Conservation (phyloP, 1,140 invertebrate genomes). For the Limonius californicus region DNA sequence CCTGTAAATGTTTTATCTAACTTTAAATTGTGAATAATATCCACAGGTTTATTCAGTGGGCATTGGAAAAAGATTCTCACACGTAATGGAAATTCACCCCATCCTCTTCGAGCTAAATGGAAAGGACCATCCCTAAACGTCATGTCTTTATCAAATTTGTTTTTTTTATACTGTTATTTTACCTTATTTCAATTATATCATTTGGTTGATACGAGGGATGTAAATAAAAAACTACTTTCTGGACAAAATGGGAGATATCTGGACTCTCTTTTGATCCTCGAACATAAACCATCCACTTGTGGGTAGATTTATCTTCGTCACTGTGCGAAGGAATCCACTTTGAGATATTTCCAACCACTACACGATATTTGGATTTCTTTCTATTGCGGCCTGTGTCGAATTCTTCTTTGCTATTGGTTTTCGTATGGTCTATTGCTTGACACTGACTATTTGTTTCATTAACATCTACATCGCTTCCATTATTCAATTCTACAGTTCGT, state of each 20-base stretch:
- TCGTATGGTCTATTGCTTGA: background rate
- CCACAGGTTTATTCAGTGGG: constrained; percentile 69
- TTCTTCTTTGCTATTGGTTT: constrained; percentile 9
- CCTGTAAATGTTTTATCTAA: constrained; percentile 82
- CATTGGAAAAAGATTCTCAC: constrained; percentile 78
- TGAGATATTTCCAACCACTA: constrained; percentile 81
- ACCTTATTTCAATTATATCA: constrained; percentile 76
- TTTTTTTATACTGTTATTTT: too few relatives aligned
- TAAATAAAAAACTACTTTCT: constrained; percentile 75
- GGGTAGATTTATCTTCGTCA: constrained; percentile 66
- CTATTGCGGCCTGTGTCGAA: constrained; percentile 28
- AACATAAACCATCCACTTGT: constrained; percentile 89
- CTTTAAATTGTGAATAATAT: constrained; percentile 77
- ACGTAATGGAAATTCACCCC: constrained; percentile 86
- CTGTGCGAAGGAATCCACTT: constrained; percentile 72
- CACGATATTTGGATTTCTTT: constrained; percentile 38
- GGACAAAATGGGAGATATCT: constrained; percentile 61
- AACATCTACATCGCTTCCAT: too few relatives aligned
- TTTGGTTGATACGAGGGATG: constrained; percentile 87
- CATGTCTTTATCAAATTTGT: too few relatives aligned
- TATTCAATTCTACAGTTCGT: too few relatives aligned
- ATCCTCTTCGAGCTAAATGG: constrained; percentile 77
- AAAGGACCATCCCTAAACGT: constrained; percentile 68
- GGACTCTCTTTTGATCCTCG: constrained; percentile 60
- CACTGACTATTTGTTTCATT: too few relatives aligned